Percentiles rank a stretch among this genome's conserved stretches.
Conservation (phyloP, 2,888 invertebrate species). For the Cylloceria caligata region DNA sequence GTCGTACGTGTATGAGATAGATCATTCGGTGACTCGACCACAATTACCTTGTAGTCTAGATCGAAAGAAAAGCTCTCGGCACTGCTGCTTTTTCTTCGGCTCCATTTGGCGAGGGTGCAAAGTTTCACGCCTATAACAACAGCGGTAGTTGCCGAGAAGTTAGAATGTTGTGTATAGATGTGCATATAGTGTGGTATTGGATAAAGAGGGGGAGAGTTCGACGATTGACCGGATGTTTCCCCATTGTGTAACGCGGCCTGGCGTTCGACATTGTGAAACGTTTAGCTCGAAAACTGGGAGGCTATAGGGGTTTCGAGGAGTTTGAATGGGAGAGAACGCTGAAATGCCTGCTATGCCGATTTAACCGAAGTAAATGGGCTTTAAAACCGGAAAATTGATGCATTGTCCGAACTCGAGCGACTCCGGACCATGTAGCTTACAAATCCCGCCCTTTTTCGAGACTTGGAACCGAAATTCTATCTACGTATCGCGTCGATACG, state of each 20-base stretch:
- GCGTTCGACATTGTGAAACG: constrained; percentile 75
- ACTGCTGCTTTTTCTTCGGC: constrained; percentile 35
- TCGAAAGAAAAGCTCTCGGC: constrained; percentile 26
- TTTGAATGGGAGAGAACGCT: constrained; percentile 38
- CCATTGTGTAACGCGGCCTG: constrained; percentile 74
- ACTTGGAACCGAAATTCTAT: constrained; percentile 36
- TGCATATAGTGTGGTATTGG: constrained; percentile 31
- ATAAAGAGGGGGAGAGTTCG: constrained; percentile 73
- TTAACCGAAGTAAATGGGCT: constrained; percentile 76
- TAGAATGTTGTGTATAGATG: constrained; percentile 32
- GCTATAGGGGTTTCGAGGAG: constrained; percentile 34
- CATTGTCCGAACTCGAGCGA: constrained; percentile 72
- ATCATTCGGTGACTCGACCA: constrained; percentile 73
- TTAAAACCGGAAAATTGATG: constrained; percentile 79
- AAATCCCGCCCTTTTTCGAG: constrained; percentile 50
- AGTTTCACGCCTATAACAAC: constrained; percentile 59
- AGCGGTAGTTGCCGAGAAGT: constrained; percentile 46
- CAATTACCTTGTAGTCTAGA: constrained; percentile 73
- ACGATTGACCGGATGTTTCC: constrained; percentile 85
- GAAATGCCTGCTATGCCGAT: constrained; percentile 66
- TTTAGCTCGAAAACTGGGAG: constrained; percentile 75
- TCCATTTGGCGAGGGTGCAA: constrained; percentile 58
- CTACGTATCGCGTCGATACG: constrained; percentile 47
- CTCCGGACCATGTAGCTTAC: constrained; percentile 36
- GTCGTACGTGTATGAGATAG: not conserved